These are phyloP conservation scores for Drosophila ercepeae DNA, from an alignment of 1,140 invertebrate species.

Conservation along the genomic window DNA sequence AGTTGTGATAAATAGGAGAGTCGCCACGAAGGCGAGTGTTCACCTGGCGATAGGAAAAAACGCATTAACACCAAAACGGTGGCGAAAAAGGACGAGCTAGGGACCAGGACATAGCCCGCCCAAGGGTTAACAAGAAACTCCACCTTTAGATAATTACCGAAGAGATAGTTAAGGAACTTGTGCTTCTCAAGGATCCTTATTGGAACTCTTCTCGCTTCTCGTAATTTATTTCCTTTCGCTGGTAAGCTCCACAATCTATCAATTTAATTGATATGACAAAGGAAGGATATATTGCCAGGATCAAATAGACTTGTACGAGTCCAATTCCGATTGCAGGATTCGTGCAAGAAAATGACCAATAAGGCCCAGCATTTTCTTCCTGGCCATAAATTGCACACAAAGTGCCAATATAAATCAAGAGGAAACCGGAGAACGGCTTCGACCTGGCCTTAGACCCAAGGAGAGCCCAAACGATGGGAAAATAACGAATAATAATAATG, in stretches of 20 bases:
- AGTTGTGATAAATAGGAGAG: constrained; percentile 49
- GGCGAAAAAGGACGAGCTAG: neutral
- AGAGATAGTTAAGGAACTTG: too few relatives aligned
- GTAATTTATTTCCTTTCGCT: constrained; percentile 8
- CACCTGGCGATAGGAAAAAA: constrained; percentile 34
- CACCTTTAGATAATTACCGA: neutral
- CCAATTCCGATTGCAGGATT: constrained; percentile 7
- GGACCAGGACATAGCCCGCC: neutral
- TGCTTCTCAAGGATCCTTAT: too few relatives aligned
- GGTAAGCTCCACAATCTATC: neutral
- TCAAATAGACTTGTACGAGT: neutral
- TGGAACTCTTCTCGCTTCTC: too few relatives aligned
- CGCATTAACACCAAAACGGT: constrained; percentile 23
- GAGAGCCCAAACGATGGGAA: constrained; percentile 6
- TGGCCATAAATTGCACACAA: constrained; percentile 40
- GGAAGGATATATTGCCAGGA: constrained; percentile 5
- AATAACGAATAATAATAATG: constrained; percentile 54
- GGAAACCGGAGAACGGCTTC: constrained; percentile 37
- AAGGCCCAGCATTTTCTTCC: constrained; percentile 17
- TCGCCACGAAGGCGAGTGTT: constrained; percentile 28
- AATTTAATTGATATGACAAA: constrained; percentile 11
- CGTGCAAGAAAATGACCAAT: constrained; percentile 29
- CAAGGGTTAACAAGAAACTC: constrained; percentile 1
- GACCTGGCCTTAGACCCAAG: neutral
- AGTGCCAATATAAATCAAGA: constrained; percentile 49